Conservation (phyloP, 1,140 invertebrate species). For the Pseudomyrmex sp. region DNA sequence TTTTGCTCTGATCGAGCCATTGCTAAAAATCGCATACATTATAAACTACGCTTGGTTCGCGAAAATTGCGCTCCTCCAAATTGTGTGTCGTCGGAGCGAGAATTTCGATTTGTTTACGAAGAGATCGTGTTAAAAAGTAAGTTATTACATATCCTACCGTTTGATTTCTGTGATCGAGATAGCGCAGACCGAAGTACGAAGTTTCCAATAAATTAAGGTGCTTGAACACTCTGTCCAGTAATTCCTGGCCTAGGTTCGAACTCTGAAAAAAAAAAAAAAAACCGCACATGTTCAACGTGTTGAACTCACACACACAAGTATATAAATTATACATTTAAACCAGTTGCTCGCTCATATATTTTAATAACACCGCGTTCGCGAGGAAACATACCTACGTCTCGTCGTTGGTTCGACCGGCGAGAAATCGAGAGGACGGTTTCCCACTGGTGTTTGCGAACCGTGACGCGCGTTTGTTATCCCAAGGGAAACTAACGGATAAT, state of each 20-base stretch:
- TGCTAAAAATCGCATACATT: slow-evolving; percentile 87
- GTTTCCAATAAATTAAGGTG: slow-evolving; percentile 96
- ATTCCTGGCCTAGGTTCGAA: slow-evolving; percentile 92
- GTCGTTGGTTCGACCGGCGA: neutral
- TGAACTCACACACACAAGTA: too few relatives aligned
- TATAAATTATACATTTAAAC: too few relatives aligned
- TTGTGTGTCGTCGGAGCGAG: neutral
- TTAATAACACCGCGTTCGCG: neutral
- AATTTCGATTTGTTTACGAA: neutral
- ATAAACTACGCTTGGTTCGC: neutral
- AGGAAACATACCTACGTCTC: too few relatives aligned
- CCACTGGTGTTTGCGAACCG: slow-evolving; percentile 73
- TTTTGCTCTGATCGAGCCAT: slow-evolving; percentile 95
- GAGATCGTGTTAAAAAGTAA: neutral
- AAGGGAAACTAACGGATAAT: slow-evolving; percentile 68
- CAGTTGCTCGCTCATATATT: neutral
- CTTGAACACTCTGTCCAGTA: slow-evolving; percentile 94
- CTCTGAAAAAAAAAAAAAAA: slow-evolving; percentile 87
- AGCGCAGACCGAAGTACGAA: slow-evolving; percentile 96
- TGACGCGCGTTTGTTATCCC: slow-evolving; percentile 77
- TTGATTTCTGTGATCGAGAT: slow-evolving; percentile 94
- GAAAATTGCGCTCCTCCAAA: neutral
- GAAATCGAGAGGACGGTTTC: slow-evolving; percentile 69
- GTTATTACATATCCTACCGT: slow-evolving; percentile 88
- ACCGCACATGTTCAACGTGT: too few relatives aligned